Base-by-base conservation (phyloP, 2,113 vertebrate species). In the Periophthalmus modestus region DNA sequence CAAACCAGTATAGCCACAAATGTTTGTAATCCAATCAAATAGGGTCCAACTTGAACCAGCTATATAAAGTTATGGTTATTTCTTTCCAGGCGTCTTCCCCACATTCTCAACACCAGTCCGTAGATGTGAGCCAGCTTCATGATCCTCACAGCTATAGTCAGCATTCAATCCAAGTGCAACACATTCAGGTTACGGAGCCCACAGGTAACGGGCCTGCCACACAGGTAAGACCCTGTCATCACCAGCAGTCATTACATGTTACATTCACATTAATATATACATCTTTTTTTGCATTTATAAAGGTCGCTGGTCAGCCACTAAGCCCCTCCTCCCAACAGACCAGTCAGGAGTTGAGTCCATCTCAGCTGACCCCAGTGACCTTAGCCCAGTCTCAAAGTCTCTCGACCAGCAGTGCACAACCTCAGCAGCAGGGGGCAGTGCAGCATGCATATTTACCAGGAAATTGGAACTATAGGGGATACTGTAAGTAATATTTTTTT, bases 151-250 rank as follows among this genome's bases (percentile, higher is more conserved):
- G 95, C 2, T 99, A 97, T 83, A 95, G 95, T 16, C 98, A 98
- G 85, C 98, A 99, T 13, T 95, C 97, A 72, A 98, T 99, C 90
- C 98, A 99, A 91, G 97, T 99, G 62, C 97, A 99, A 85, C 97
- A 99, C 86, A 97, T 98, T 91, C 98, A 98, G 88, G 96, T 99
- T 66, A 79, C 95, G 0, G 97, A 98, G 86, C 92, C 96, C 11
- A 62, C 95, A 0, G 70, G 93, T 39, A 59, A 92, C 0, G 63
- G 93, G n/a, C 92, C 92, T 0, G 54, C 92, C 4, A 59, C 94
- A 0, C 97, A 98, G 95, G 98, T 98, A 72, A 74, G 55, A 66
- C 69, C 54, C 66, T 54, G 23, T 14, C 18, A 0, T 5, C 48
- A 16, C 5, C 13, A 9, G n/a, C 5, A 23, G 33, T 34, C 0